These are phyloP conservation scores for Meloe dianella DNA, from an alignment of 2,888 invertebrate species.

Conservation along the genomic window DNA sequence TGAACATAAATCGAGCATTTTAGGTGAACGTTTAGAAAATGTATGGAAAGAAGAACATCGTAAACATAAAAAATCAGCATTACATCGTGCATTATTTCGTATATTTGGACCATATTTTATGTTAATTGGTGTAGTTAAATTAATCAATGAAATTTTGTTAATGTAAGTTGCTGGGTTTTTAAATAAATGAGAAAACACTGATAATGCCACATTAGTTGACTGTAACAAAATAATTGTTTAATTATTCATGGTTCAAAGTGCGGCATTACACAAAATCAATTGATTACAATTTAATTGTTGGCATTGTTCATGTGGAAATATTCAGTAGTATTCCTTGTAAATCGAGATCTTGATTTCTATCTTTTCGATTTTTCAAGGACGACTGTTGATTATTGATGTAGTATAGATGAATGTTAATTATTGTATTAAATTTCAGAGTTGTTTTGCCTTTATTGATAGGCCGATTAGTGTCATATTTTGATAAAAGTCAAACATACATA, in stretches of 20 bases:
- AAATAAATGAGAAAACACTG: not conserved
- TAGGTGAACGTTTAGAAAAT: constrained; percentile 72
- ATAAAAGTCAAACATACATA: constrained; percentile 51
- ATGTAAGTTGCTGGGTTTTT: constrained; percentile 48
- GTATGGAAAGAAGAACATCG: constrained; percentile 53
- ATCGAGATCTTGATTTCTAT: not conserved
- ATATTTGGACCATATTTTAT: constrained; percentile 50
- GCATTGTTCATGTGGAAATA: not conserved
- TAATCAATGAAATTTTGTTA: constrained; percentile 51
- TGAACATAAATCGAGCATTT: constrained; percentile 69
- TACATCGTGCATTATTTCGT: constrained; percentile 50
- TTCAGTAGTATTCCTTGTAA: not conserved
- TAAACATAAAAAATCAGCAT: constrained; percentile 50
- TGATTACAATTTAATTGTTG: not conserved
- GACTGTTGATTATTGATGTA: too few relatives aligned
- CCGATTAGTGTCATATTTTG: constrained; percentile 69
- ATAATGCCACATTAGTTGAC: not conserved
- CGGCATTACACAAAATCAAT: not conserved
- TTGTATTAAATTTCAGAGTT: constrained; percentile 45
- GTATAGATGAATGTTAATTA: not conserved
- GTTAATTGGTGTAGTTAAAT: constrained; percentile 49
- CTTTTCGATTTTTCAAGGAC: too few relatives aligned
- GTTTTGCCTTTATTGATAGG: constrained; percentile 64
- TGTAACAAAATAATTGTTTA: not conserved
- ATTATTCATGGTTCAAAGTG: constrained; percentile 10